Conservation (phyloP, 2,888 invertebrate genomes). For the Athalia circularis region DNA sequence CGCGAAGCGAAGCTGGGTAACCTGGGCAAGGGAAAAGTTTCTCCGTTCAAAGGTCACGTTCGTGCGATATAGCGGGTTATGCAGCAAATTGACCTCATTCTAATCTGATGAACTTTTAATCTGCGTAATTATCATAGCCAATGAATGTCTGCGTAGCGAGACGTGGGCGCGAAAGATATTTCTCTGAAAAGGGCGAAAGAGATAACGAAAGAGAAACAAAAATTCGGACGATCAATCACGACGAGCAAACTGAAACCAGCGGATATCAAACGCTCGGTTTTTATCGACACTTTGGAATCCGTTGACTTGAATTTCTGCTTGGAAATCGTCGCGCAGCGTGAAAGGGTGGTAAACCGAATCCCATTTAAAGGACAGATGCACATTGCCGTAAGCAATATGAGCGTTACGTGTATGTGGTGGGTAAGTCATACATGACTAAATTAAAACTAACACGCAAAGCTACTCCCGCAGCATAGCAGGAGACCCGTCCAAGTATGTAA, state of each 20-base stretch:
- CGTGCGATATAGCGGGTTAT: constrained; percentile 5
- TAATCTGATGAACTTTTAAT: constrained; percentile 18
- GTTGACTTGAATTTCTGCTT: too few species aligned
- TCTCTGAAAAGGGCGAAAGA: not conserved
- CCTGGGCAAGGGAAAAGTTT: not conserved
- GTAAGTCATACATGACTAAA: not conserved
- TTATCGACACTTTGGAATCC: too few species aligned
- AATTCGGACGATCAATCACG: too few species aligned
- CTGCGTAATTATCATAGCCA: constrained; percentile 16
- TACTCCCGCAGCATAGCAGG: constrained; percentile 2
- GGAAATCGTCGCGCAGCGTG: too few species aligned
- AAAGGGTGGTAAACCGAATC: too few species aligned
- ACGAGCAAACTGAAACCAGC: too few species aligned
- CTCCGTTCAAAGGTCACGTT: constrained; percentile 36
- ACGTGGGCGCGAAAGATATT: not conserved
- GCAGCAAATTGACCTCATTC: constrained; percentile 29
- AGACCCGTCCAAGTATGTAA: constrained; percentile 10
- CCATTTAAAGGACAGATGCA: too few species aligned
- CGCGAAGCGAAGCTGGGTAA: not conserved
- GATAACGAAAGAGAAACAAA: too few species aligned
- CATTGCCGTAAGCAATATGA: too few species aligned
- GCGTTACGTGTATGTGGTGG: not conserved
- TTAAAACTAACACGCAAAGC: constrained; percentile 30
- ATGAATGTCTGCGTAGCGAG: not conserved
- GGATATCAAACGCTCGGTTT: too few species aligned